These are phyloP conservation scores for Hydrolagus affinis DNA, from an alignment of 2,113 vertebrate species.

Conservation along the genomic window DNA sequence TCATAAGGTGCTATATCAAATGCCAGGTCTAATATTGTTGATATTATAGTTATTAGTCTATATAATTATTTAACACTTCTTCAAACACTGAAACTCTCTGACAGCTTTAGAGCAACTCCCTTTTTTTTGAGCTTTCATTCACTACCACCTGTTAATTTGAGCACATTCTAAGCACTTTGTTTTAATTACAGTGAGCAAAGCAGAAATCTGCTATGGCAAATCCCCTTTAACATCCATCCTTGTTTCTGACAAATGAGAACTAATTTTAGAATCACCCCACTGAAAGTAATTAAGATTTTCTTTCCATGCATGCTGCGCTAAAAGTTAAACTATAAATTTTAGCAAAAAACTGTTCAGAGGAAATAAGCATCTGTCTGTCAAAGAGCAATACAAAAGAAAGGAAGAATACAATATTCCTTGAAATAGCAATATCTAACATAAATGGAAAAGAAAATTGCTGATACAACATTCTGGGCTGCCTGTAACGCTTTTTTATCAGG, in stretches of 20 bases:
- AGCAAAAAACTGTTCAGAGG: background rate
- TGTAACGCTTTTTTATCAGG: no score
- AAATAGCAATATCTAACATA: no score
- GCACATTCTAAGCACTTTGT: background rate
- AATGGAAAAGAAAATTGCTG: no score
- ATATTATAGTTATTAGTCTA: no score
- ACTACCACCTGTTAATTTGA: background rate
- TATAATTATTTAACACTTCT: no score
- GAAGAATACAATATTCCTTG: no score
- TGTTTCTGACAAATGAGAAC: background rate
- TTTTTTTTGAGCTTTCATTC: background rate
- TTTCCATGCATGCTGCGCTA: background rate
- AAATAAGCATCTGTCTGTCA: background rate
- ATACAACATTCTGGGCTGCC: no score
- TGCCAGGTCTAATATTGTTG: no score
- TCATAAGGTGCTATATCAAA: no score
- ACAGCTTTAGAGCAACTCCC: background rate
- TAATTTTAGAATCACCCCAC: background rate
- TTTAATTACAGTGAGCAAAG: background rate
- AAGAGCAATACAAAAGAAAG: background rate
- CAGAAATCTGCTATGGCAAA: background rate
- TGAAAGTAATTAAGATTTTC: background rate
- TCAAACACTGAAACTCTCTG: no score
- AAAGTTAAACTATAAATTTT: background rate
- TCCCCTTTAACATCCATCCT: background rate